Evolutionary conservation across 2,797 vertebrate genomes (phyloP).

Genomic region (Sebastiscus tertius): DNA sequence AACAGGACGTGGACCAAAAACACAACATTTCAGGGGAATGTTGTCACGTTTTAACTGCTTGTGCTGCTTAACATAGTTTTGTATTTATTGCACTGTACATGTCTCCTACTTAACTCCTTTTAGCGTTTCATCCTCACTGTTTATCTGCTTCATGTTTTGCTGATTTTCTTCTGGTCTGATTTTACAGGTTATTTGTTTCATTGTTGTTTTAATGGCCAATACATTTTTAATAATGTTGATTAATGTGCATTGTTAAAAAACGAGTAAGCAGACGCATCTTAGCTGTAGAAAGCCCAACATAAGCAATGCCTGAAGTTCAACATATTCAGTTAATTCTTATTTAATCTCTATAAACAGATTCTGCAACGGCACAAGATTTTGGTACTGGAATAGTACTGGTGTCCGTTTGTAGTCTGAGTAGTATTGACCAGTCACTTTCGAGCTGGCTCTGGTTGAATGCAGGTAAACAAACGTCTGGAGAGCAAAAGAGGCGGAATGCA

Average conservation of each 20-base stretch:
- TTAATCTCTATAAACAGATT: no score
- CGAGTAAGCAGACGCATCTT: background rate
- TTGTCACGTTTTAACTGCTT: background rate
- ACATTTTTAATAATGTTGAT: background rate
- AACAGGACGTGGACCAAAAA: background rate
- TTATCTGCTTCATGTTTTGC: background rate
- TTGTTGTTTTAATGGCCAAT: background rate
- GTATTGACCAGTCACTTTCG: no score
- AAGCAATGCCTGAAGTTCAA: background rate
- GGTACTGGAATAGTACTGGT: rapidly evolving
- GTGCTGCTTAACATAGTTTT: background rate
- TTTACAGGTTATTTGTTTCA: background rate
- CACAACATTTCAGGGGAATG: background rate
- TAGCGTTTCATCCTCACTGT: background rate
- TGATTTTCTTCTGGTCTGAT: background rate
- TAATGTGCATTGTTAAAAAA: background rate
- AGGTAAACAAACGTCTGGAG: no score
- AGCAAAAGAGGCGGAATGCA: no score
- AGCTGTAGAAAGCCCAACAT: background rate
- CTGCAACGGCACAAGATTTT: no score
- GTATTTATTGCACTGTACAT: background rate
- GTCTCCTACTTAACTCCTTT: background rate
- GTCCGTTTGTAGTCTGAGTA: no score
- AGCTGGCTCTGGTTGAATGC: no score
- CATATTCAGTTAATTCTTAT: background rate